These are phyloP conservation scores for Drosophila picticornis DNA, from an alignment of 2,888 invertebrate species.

Conservation along the genomic window DNA sequence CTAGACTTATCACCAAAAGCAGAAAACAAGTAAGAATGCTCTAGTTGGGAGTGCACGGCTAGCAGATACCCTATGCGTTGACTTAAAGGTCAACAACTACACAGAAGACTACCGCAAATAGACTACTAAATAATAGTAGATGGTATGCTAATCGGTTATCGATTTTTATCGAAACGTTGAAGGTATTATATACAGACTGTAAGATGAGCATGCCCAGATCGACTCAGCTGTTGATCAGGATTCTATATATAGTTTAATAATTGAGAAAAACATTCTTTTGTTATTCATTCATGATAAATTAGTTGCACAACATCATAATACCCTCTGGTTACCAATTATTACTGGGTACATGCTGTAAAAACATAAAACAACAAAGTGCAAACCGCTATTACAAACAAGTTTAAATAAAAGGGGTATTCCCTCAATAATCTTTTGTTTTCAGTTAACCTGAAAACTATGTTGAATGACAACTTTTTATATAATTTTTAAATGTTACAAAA, in stretches of 20 bases:
- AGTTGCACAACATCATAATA: background rate
- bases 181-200: background rate
- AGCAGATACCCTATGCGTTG: background rate
- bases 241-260: background rate
- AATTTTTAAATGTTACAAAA: background rate
- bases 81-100: background rate
- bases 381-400: background rate
- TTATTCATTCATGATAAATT: background rate
- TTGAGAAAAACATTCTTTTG: background rate
- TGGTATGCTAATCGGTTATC: background rate
- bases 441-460: background rate
- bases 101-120: background rate
- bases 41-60: background rate
- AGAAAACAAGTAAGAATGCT: constrained; percentile 1
- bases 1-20: constrained; percentile 52
- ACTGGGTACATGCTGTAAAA: background rate
- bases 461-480: background rate
- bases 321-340: background rate
- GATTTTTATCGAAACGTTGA: background rate
- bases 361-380: constrained; percentile 15
- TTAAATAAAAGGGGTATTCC: constrained; percentile 26
- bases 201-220: background rate
- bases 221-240: background rate
- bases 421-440: background rate
- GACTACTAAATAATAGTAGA: background rate